Conservation (phyloP, 2,797 vertebrate species). For the Cirrhinus mrigala region DNA sequence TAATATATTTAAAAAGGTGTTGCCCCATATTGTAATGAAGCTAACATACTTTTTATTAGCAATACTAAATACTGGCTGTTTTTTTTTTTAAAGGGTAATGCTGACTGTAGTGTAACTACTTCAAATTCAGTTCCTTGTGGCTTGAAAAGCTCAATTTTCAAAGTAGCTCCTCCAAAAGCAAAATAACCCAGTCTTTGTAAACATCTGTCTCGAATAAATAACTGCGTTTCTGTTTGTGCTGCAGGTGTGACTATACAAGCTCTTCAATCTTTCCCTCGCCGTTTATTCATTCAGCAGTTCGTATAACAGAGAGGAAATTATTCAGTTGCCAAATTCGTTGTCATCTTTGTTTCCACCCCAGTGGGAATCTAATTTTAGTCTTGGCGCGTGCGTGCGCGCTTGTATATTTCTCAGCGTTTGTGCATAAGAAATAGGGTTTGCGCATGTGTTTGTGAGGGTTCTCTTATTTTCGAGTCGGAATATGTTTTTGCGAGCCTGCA, state of each 20-base stretch:
- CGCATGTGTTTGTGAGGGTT: neutral
- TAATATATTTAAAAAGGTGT: neutral
- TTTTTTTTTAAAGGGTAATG: neutral
- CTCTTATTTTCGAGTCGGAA: neutral
- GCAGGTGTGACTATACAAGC: slow-evolving; percentile 46
- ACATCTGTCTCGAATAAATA: slow-evolving; percentile 36
- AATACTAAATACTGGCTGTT: neutral
- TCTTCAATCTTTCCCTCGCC: slow-evolving; percentile 44
- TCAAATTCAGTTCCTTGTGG: neutral
- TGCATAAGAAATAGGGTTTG: slow-evolving; percentile 33
- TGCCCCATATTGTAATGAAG: neutral
- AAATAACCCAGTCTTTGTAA: slow-evolving; percentile 26
- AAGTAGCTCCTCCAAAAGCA: slow-evolving; percentile 14
- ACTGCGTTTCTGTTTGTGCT: slow-evolving; percentile 43
- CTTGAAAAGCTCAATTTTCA: slow-evolving; percentile 16
- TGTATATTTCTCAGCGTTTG: slow-evolving; percentile 13
- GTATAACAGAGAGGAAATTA: slow-evolving; percentile 48
- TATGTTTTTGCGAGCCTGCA: neutral
- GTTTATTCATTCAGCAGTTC: slow-evolving; percentile 48
- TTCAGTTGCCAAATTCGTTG: slow-evolving; percentile 46
- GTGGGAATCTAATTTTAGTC: slow-evolving; percentile 44
- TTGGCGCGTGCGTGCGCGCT: neutral
- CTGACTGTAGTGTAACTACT: neutral
- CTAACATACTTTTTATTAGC: neutral
- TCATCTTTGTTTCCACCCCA: slow-evolving; percentile 49